A percentile compares a stretch with the other conserved stretches of the same genome.
Evolutionary conservation across 2,113 vertebrate species (phyloP).

Genomic region (Calidris pugnax): DNA sequence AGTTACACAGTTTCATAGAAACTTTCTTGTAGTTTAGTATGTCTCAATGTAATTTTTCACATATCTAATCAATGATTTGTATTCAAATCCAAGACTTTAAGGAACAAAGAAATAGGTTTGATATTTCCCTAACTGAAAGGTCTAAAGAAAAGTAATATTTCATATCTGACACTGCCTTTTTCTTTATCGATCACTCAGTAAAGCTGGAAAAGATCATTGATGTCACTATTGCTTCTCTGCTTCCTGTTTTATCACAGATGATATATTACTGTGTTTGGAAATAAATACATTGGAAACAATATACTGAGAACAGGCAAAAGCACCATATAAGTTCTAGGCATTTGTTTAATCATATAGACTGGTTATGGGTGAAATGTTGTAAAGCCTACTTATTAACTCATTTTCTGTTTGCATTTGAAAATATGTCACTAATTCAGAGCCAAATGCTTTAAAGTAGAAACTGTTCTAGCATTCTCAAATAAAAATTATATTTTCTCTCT

Average conservation of each 20-base stretch:
- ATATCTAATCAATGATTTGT: not conserved
- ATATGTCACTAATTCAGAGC: not conserved
- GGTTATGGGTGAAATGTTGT: not conserved
- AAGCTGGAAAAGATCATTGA: conserved; percentile 5
- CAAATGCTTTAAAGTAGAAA: not conserved
- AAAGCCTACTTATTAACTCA: not conserved
- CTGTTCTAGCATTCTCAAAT: not conserved
- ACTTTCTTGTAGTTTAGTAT: not conserved
- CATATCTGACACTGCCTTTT: conserved; percentile 14
- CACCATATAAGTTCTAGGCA: not conserved
- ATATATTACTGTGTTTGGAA: conserved; percentile 18
- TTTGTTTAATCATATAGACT: not conserved
- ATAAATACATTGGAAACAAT: not conserved
- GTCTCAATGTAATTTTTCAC: not conserved
- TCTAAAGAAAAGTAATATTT: conserved; percentile 39
- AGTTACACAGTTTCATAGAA: not conserved
- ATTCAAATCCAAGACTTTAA: conserved; percentile 8
- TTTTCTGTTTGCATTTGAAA: not conserved
- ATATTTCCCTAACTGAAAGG: conserved; percentile 39
- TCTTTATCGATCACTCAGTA: conserved; percentile 43
- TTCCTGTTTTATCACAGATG: conserved; percentile 18
- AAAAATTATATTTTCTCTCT: not conserved
- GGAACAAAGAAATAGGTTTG: not conserved
- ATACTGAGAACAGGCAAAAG: not conserved
- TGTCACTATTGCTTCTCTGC: not conserved